These are phyloP conservation scores for Scopus umbretta DNA, from an alignment of 2,113 vertebrate species.

Conservation along the genomic window DNA sequence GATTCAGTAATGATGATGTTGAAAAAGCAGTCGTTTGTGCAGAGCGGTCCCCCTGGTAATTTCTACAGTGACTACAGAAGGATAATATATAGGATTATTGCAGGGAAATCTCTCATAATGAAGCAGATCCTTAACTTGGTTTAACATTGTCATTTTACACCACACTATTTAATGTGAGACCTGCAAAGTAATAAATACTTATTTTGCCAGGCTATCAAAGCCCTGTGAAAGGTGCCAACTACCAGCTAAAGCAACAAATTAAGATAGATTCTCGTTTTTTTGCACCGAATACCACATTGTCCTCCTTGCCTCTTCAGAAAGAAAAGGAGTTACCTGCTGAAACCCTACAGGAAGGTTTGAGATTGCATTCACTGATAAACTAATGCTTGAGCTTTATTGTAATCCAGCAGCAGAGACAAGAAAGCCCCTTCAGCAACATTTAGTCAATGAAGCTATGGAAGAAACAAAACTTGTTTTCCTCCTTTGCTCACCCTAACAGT, in stretches of 20 bases:
- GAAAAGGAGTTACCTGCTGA: background rate
- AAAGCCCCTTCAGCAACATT: background rate
- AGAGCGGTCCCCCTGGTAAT: background rate
- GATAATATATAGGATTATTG: background rate
- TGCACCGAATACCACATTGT: background rate
- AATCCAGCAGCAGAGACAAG: background rate
- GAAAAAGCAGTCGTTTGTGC: background rate
- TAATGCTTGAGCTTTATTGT: background rate
- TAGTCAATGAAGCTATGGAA: background rate
- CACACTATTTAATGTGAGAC: background rate
- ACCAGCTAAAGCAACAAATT: background rate
- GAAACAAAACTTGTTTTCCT: background rate
- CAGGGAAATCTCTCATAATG: background rate
- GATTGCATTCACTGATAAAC: background rate
- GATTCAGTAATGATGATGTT: background rate
- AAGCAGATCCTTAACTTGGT: background rate
- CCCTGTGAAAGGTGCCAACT: background rate
- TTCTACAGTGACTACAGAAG: background rate
- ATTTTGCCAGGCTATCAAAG: background rate
- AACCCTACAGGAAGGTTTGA: background rate
- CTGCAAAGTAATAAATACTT: background rate
- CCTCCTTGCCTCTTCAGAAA: background rate
- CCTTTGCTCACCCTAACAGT: background rate
- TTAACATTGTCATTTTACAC: slow-evolving; percentile 8
- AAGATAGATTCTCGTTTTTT: background rate